phyloP scores from a whole-genome alignment of 1,140 invertebrate genomes.

The Latrodectus geometricus region DNA sequence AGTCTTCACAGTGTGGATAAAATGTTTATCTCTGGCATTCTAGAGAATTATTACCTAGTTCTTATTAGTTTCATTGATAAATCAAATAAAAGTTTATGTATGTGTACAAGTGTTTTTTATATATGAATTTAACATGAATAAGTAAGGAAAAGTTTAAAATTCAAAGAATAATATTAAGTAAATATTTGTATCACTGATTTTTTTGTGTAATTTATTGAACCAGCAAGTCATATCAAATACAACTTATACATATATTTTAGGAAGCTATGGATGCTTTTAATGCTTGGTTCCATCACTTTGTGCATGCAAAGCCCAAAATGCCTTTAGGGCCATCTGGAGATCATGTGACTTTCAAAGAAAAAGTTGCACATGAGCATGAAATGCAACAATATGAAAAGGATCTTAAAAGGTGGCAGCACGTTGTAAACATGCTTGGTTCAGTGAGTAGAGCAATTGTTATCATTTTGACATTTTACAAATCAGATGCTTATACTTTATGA shows the following conservation, averaged over 20 bases:
- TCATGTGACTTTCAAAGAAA: conserved; percentile 83
- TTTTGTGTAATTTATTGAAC: background rate
- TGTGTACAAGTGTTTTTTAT: too few relatives aligned
- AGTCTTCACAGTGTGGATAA: too few relatives aligned
- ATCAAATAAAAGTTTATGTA: too few relatives aligned
- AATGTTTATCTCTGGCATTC: too few relatives aligned
- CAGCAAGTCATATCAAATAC: conserved; percentile 11
- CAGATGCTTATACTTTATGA: too few relatives aligned
- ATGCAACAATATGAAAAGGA: conserved; percentile 82
- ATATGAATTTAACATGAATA: too few relatives aligned
- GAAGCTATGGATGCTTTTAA: conserved; percentile 88
- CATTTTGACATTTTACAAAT: background rate
- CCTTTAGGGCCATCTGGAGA: conserved; percentile 65
- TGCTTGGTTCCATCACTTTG: conserved; percentile 87
- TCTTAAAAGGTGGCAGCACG: conserved; percentile 81
- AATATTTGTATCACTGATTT: too few relatives aligned
- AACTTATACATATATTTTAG: conserved; percentile 66
- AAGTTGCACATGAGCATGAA: conserved; percentile 86
- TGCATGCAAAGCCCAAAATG: conserved; percentile 80
- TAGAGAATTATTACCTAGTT: too few relatives aligned
- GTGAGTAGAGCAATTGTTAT: background rate
- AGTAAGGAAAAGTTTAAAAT: too few relatives aligned
- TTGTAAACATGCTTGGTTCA: conserved; percentile 57
- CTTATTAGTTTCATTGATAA: too few relatives aligned
- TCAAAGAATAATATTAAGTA: too few relatives aligned